These are phyloP conservation scores for Nineta flava DNA, from an alignment of 2,888 invertebrate species.

Conservation along the genomic window DNA sequence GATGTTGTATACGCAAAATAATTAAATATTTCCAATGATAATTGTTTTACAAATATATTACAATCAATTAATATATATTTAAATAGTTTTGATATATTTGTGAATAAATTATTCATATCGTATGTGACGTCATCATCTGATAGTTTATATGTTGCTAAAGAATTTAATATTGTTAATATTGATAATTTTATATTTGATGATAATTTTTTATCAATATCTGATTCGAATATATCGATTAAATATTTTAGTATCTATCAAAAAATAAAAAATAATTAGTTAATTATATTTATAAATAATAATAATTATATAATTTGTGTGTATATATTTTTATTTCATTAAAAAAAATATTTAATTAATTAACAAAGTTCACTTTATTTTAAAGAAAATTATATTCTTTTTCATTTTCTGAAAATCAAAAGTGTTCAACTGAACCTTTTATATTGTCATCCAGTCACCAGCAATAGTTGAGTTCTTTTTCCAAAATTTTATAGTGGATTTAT, in stretches of 20 bases:
- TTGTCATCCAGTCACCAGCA: no score
- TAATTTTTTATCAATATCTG: background rate
- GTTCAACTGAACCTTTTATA: no score
- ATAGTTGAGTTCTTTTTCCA: no score
- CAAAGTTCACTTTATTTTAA: background rate
- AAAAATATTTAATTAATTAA: background rate
- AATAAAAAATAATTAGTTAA: background rate
- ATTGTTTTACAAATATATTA: slow-evolving; percentile 11
- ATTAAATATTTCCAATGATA: slow-evolving; percentile 10
- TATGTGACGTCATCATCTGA: background rate
- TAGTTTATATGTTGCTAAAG: background rate
- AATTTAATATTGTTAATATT: background rate
- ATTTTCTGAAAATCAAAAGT: no score
- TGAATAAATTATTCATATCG: slow-evolving; percentile 8
- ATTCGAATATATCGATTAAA: background rate
- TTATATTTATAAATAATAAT: background rate
- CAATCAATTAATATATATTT: slow-evolving; percentile 8
- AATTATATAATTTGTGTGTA: background rate
- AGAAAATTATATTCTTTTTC: no score
- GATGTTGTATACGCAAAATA: slow-evolving; percentile 7
- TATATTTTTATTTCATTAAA: background rate
- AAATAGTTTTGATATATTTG: slow-evolving; percentile 10
- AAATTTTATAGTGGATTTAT: no score
- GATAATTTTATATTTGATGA: background rate
- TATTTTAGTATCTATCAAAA: background rate